These are phyloP conservation scores for Potorous gilbertii DNA, from an alignment of 2,797 vertebrate genomes.

Conservation along the genomic window DNA sequence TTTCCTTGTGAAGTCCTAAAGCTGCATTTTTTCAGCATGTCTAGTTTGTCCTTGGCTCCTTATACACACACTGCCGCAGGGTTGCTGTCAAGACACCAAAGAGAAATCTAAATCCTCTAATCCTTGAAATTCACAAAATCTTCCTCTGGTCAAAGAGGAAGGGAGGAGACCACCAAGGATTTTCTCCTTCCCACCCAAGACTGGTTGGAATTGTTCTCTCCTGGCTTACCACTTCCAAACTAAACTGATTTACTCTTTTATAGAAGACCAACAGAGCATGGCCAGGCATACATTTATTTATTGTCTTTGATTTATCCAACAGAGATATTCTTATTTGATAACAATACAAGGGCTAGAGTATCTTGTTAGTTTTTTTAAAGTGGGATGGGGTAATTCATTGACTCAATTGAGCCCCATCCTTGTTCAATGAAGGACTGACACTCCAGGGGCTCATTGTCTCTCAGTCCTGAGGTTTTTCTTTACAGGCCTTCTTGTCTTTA, in stretches of 20 bases:
- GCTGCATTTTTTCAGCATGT: neutral
- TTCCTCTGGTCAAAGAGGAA: neutral
- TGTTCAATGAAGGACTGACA: neutral
- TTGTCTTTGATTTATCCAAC: neutral
- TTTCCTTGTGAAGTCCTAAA: neutral
- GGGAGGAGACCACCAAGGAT: neutral
- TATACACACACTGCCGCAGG: neutral
- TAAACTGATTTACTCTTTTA: neutral
- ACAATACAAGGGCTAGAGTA: neutral
- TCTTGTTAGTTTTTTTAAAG: neutral
- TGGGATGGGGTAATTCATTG: neutral
- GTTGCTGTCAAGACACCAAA: neutral
- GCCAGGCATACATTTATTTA: neutral
- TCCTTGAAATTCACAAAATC: neutral
- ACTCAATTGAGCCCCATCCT: neutral
- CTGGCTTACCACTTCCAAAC: neutral
- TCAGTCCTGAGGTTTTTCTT: neutral
- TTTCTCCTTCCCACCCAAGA: neutral
- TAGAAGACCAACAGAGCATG: neutral
- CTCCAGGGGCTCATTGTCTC: neutral
- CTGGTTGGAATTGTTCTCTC: neutral
- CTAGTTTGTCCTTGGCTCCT: neutral
- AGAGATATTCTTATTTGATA: neutral
- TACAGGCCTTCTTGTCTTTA: neutral
- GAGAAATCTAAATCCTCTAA: neutral